Evolutionary conservation across 1,140 invertebrate species (phyloP).

Genomic region (Matsumurasca onukii): DNA sequence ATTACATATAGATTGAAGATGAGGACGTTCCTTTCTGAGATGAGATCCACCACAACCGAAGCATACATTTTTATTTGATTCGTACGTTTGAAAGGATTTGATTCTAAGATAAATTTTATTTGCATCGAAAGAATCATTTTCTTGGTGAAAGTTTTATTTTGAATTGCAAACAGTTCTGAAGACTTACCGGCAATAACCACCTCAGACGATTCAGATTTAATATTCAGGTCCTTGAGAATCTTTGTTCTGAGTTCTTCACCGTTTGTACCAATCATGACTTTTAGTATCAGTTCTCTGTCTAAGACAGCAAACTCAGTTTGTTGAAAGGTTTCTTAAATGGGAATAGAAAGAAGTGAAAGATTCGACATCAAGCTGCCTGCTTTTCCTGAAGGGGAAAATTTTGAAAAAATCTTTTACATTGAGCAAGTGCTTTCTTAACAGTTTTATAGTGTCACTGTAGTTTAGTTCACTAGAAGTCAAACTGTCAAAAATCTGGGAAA

Average conservation of each 20-base stretch:
- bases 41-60: constrained; percentile 4
- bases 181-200: constrained; percentile 1
- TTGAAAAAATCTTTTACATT: too few relatives aligned
- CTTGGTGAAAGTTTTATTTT: constrained; percentile 6
- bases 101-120: too few relatives aligned
- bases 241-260: too few relatives aligned
- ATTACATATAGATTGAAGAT: background rate
- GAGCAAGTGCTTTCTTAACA: background rate
- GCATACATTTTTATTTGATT: background rate
- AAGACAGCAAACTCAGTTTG: background rate
- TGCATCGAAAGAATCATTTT: background rate
- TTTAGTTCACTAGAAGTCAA: background rate
- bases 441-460: constrained; percentile 1
- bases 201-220: background rate
- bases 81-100: background rate
- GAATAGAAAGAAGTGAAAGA: background rate
- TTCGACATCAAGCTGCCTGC: background rate
- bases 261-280: background rate
- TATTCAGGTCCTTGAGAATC: background rate
- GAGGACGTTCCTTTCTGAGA: background rate
- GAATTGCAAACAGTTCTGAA: background rate
- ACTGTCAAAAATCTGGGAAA: background rate
- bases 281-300: background rate
- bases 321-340: background rate
- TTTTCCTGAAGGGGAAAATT: too few relatives aligned